These are phyloP conservation scores for Pinna nobilis DNA, from an alignment of 1,140 invertebrate species.

Conservation along the genomic window DNA sequence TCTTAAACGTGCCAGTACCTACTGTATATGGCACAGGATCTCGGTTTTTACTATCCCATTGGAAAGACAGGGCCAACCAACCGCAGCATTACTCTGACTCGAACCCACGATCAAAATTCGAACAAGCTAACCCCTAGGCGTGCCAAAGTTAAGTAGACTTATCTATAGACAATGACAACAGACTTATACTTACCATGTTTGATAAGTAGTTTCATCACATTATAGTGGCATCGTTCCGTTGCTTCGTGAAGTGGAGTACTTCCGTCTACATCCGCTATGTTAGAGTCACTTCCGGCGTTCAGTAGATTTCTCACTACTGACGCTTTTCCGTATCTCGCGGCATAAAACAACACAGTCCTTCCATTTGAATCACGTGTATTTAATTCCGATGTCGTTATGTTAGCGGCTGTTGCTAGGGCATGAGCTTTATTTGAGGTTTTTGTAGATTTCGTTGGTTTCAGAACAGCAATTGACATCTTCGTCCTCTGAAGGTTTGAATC, in stretches of 20 bases:
- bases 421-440: slow-evolving; percentile 18
- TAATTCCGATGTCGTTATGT: slow-evolving; percentile 35
- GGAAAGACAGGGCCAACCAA: too few relatives aligned
- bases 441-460: neutral
- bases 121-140: too few relatives aligned
- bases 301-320: slow-evolving; percentile 39
- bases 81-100: too few relatives aligned
- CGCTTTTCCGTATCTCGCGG: slow-evolving; percentile 34
- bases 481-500: too few relatives aligned
- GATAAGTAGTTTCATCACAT: slow-evolving; percentile 37
- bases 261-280: slow-evolving; percentile 29
- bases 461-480: slow-evolving; percentile 27
- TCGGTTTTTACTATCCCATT: too few relatives aligned
- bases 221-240: slow-evolving; percentile 35
- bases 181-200: slow-evolving; percentile 28
- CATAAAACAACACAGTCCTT: slow-evolving; percentile 39
- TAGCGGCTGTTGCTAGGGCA: slow-evolving; percentile 25
- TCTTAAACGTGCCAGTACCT: too few relatives aligned
- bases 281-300: slow-evolving; percentile 42
- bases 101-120: too few relatives aligned
- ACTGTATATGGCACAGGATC: too few relatives aligned
- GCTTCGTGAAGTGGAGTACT: slow-evolving; percentile 42
- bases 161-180: too few relatives aligned
- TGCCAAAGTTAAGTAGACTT: too few relatives aligned
- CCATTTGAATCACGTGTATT: slow-evolving; percentile 39